Evolutionary conservation across 2,888 invertebrate species (phyloP).

Genomic region (Nasonovia ribisnigri): DNA sequence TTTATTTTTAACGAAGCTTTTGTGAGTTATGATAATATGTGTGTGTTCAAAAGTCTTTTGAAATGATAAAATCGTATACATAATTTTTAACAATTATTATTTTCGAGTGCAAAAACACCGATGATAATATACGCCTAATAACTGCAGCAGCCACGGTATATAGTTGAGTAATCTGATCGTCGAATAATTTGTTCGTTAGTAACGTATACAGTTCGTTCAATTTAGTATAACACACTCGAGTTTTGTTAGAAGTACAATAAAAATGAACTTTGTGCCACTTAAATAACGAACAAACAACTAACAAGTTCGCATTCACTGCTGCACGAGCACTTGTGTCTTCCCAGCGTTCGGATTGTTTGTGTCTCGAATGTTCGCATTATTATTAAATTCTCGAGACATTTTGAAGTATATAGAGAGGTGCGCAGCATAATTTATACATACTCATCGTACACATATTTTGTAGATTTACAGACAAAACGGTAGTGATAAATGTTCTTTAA

Average conservation of each 20-base stretch:
- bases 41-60: background rate
- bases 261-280: conserved; percentile 53
- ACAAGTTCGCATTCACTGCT: conserved; percentile 1
- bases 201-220: background rate
- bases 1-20: background rate
- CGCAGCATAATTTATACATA: background rate
- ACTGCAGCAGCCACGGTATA: background rate
- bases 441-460: background rate
- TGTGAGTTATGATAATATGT: background rate
- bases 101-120: background rate
- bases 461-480: background rate
- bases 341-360: conserved; percentile 9
- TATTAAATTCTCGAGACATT: conserved; percentile 34
- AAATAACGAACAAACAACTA: conserved; percentile 36
- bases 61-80: background rate
- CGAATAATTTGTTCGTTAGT: background rate
- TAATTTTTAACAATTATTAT: conserved; percentile 10
- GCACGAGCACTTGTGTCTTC: conserved; percentile 17
- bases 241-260: conserved; percentile 41
- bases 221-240: conserved; percentile 4
- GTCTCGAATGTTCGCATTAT: conserved; percentile 36
- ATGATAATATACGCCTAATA: background rate
- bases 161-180: background rate
- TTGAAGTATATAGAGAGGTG: conserved; percentile 3
- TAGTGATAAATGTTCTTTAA: background rate